These are phyloP conservation scores for Aramus guarauna DNA, from an alignment of 2,113 vertebrate species.

Conservation along the genomic window DNA sequence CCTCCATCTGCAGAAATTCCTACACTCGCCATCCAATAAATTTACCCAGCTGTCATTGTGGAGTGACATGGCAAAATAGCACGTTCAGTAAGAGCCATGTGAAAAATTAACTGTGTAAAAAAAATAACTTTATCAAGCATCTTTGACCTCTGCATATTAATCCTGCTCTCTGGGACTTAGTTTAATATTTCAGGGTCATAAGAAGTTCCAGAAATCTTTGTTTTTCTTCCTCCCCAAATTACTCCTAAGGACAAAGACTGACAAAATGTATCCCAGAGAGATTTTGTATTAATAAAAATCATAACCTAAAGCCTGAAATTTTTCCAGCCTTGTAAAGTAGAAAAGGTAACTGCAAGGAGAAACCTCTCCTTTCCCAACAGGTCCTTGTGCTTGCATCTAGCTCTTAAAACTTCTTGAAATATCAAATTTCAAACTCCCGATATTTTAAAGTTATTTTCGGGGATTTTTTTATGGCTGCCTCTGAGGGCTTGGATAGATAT, in stretches of 20 bases:
- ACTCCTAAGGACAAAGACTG: not conserved
- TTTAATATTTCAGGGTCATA: slow-evolving; percentile 34
- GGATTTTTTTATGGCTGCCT: not conserved
- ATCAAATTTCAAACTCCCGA: slow-evolving; percentile 6
- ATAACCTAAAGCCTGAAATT: not conserved
- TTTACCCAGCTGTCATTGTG: not conserved
- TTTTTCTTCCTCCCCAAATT: not conserved
- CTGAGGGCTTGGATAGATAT: not conserved
- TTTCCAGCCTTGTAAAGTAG: not conserved
- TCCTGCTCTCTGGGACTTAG: not conserved
- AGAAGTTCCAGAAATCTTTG: slow-evolving; percentile 21
- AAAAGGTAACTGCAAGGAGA: slow-evolving; percentile 10
- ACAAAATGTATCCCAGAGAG: not conserved
- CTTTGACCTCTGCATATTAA: slow-evolving; percentile 27
- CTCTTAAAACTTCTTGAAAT: slow-evolving; percentile 23
- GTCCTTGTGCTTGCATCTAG: not conserved
- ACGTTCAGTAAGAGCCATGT: not conserved
- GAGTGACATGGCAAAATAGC: slow-evolving; percentile 17
- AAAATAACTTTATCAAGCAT: slow-evolving; percentile 18
- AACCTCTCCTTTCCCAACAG: not conserved
- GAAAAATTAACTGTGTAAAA: slow-evolving; percentile 1
- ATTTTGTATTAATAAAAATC: slow-evolving; percentile 25
- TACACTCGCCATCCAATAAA: not conserved
- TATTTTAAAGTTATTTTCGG: slow-evolving; percentile 26
- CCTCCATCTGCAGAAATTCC: slow-evolving; percentile 13